Evolutionary conservation across 2,888 invertebrate species (phyloP), one percentile per base, ranked within the genome.

Genomic region (Hesperia comma): DNA sequence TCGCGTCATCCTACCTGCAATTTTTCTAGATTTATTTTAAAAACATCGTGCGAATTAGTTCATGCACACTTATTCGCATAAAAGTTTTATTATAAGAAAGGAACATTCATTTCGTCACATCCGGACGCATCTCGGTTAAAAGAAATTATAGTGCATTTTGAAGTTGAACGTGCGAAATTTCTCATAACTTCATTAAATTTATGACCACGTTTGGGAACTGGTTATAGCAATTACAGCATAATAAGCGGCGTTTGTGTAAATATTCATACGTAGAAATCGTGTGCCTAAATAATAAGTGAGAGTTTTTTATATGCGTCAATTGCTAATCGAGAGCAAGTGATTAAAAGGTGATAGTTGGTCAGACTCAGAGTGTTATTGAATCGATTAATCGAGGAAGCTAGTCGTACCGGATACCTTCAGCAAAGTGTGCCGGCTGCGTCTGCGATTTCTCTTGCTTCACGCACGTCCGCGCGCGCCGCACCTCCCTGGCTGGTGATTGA

Each of bases 401-500:
- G 74, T 73, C 70, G 74, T 84, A 77, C 87, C 88, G 88, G 89
- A 86, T 87, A 74, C 79, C 74, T 75, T 70, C 72, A 77, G 77
- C 80, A 5, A 89, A 88, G 88, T 89, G 87, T 88, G 89, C 77
- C 88, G 83, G 40, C 40, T 74, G 72, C 70, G 70, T 61, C 62
- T 69, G 58, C 86, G 92, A 92, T 92, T 92, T 92, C 92, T 79
- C 90, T 82, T 75, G 83, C 84, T 86, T 86, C 89, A 91, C 90
- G 92, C 90, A 87, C 85, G 85, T 86, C 83, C 85, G 84, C 78
- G 60, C 49, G 77, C 79, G 80, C 77, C 77, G 81, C 75, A 73
- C 33, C 41, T 76, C 79, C 75, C 77, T 82, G 82, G 81, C 79
- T 74, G 63, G 73, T 78, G 83, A 82, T 86, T 80, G 86, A 82